Conservation (phyloP, 2,113 vertebrate genomes). For the Microcebus jonahi region DNA sequence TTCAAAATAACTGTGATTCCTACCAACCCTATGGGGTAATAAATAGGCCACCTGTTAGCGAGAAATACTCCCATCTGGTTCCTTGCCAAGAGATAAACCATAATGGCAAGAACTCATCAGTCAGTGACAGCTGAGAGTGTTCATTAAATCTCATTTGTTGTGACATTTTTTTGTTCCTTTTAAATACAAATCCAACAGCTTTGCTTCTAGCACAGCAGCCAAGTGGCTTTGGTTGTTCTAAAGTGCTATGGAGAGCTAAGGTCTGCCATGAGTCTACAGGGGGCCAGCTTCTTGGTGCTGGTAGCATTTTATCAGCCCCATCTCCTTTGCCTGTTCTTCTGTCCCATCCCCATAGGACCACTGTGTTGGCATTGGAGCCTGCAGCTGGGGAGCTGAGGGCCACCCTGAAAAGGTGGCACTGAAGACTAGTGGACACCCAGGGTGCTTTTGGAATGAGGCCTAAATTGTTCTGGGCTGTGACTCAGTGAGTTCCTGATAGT, state of each 20-base stretch:
- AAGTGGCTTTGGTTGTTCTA: not conserved
- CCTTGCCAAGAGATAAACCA: conserved; percentile 57
- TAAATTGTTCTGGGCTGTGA: not conserved
- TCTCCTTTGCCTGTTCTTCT: not conserved
- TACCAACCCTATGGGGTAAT: conserved; percentile 59
- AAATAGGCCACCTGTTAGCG: conserved; percentile 67
- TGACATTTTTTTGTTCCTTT: conserved; percentile 52
- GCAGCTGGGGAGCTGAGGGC: not conserved
- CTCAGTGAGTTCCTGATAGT: not conserved
- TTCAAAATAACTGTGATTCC: conserved; percentile 43
- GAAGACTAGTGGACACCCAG: not conserved
- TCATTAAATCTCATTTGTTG: conserved; percentile 57
- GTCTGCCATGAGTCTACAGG: not conserved
- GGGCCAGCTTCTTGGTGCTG: not conserved
- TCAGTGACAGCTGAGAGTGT: conserved; percentile 22
- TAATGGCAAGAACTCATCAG: conserved; percentile 30
- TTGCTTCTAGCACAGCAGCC: not conserved
- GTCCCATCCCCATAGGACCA: accelerated
- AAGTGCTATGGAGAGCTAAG: not conserved
- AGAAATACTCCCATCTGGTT: conserved; percentile 63
- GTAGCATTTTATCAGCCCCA: not conserved
- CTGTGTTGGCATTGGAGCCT: not conserved
- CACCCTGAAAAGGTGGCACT: not conserved
- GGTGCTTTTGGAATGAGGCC: not conserved
- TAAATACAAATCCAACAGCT: conserved; percentile 24